Evolutionary conservation across 1,140 invertebrate species (phyloP).

Genomic region (Helicoverpa armigera): DNA sequence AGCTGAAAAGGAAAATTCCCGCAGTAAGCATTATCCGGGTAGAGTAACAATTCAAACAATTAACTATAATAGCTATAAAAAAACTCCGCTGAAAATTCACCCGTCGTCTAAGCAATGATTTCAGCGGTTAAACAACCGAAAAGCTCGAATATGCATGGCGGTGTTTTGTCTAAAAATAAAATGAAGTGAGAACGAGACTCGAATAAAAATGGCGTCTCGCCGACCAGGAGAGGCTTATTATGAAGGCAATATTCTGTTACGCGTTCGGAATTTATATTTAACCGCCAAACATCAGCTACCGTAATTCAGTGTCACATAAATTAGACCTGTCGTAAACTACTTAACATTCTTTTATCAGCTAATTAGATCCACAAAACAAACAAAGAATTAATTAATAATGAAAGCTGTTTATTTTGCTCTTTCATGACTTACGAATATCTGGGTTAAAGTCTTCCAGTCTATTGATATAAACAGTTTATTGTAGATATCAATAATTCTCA

Average conservation of each 20-base stretch:
- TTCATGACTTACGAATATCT: constrained; percentile 21
- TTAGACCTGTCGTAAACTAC: constrained; percentile 39
- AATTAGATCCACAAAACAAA: constrained; percentile 45
- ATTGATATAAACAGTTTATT: constrained; percentile 46
- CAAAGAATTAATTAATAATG: constrained; percentile 40
- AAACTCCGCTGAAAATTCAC: constrained; percentile 21
- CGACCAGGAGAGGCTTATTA: constrained; percentile 67
- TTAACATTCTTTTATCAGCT: constrained; percentile 45
- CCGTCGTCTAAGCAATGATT: constrained; percentile 52
- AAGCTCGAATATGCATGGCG: constrained; percentile 54
- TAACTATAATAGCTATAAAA: constrained; percentile 9
- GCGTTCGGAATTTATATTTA: constrained; percentile 67
- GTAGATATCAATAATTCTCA: constrained; percentile 36
- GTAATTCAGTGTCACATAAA: constrained; percentile 39
- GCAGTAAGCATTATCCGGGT: background rate
- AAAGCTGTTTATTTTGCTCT: constrained; percentile 24
- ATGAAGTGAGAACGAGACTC: constrained; percentile 64
- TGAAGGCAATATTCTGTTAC: constrained; percentile 71
- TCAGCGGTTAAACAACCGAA: constrained; percentile 48
- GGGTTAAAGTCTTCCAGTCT: constrained; percentile 8
- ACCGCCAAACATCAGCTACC: constrained; percentile 32
- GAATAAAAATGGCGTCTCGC: constrained; percentile 68
- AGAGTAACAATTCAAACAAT: constrained; percentile 18
- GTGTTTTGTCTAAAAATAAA: constrained; percentile 73
- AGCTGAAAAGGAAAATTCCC: background rate